Base-by-base conservation (phyloP, 1,140 invertebrate species). In the Cataglyphis hispanica region DNA sequence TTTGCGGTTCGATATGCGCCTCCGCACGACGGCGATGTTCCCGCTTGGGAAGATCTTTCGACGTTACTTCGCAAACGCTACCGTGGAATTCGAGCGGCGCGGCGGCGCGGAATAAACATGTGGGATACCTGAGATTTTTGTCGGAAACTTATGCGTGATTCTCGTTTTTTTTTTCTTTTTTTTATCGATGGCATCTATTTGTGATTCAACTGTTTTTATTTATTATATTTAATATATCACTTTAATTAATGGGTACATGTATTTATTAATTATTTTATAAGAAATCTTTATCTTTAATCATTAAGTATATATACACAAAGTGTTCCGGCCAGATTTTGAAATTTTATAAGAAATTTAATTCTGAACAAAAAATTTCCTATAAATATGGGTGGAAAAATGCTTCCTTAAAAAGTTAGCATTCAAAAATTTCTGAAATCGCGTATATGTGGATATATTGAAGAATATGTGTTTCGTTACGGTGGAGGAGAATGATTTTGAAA, bases 91-190 rank as follows among this genome's bases (percentile, higher is more conserved):
- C 67, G 53, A 70, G 22, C 63, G 58, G 16, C 78, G 22, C 63
- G 58, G 16, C 78, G 87, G 22, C 64, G 58, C 40, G 64, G 78
- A 89, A 89, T 89, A 89, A 90, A 89, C 85, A 81, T 84, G 75
- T 74, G 72, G 40, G 2, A 1, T 0, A 25, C 61, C n/a, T n/a
- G 46, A 25, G 13, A 58, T 84, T 74, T 70, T 25, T 16, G 53
- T 2, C 34, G 46, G 50, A n/a, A 1, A 43, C n/a, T 8, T 16
- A 11, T 19, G 11, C 50, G 37, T 16, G 46, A 16, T 25, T 34
- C 31, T 50, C 19, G 40, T 19, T 7, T 34, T 31, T 70, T 64
- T 58, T 85, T 16, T 61, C 37, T 70, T 64, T 58, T 85, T 16
- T 61, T 27, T 25, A 64, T 27, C 31, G 43, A 43, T 10, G 1